Evolutionary conservation across 2,113 vertebrate species (phyloP), one percentile per base, ranked within the genome.

Genomic region (Mellivora capensis): DNA sequence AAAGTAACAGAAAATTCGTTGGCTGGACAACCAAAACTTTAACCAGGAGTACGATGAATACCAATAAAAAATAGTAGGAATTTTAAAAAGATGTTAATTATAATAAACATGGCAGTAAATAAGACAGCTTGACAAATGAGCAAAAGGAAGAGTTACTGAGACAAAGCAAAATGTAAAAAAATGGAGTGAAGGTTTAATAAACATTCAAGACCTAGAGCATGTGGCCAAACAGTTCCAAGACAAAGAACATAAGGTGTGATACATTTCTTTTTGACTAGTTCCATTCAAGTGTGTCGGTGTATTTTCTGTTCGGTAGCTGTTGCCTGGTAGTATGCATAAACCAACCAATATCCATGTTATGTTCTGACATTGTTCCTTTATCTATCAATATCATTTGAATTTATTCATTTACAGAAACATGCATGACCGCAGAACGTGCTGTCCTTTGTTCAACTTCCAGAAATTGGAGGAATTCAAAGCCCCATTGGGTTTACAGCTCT

Each of bases 391-490:
- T 44, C 34, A 25, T 91, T 74, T 72, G 44, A 74, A 5, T 88
- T 77, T 49, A 91, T 74, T 79, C 7, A 29, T 83, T 90, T 97
- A 72, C 3, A 52, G 62, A 87, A 90, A 84, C 15, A 52, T 7
- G 34, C 34, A 81, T 54, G 79, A 18, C 86, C 76, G 34, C 31
- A 49, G 42, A 83, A 87, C 17, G 37, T 34, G 83, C 25, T 90
- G 11, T 59, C 39, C 21, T 93, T 88, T 94, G 84, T 72, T 96
- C 44, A 67, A 23, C 77, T 92, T 96, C 49, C 29, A 96, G 18
- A 96, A 90, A 97, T 79, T 83, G 92, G 91, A 95, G 76, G 47
- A 57, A 37, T 76, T 49, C 25, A 67, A 47, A 74, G 67, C 67
- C 84, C 49, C 34, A 21, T 18, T 74, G 54, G 25, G 31, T 81